A percentile compares a stretch with the other conserved stretches of the same genome.
These are phyloP conservation scores for Corynorhinus townsendii DNA, from an alignment of 2,113 vertebrate genomes.

Conservation along the genomic window DNA sequence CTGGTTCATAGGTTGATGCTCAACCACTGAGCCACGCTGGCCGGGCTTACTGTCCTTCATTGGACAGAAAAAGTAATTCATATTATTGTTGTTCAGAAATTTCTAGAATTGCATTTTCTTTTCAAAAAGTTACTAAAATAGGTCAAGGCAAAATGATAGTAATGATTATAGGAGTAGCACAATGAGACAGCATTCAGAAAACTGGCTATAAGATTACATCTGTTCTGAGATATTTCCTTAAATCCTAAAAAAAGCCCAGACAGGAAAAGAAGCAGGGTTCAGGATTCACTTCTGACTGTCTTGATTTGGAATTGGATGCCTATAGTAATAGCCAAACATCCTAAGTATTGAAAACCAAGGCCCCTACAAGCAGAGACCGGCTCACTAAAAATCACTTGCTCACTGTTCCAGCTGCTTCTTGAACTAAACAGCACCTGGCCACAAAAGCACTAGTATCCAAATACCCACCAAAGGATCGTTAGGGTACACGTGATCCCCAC, in stretches of 20 bases:
- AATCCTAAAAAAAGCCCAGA: neutral
- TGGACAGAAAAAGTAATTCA: neutral
- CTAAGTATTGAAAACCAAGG: neutral
- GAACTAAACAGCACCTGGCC: neutral
- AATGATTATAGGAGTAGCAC: neutral
- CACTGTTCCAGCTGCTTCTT: slow-evolving; percentile 18
- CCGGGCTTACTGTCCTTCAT: no score
- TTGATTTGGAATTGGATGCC: neutral
- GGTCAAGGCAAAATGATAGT: slow-evolving; percentile 19
- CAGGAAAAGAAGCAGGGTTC: neutral
- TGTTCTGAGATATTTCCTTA: neutral
- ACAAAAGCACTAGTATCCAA: neutral
- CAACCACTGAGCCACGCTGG: no score
- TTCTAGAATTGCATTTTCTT: neutral
- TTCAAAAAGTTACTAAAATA: neutral
- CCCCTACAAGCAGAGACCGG: neutral
- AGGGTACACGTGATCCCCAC: neutral
- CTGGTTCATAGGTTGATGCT: no score
- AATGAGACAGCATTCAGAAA: neutral
- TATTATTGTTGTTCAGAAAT: neutral
- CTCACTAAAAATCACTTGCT: neutral
- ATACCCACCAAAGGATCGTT: neutral
- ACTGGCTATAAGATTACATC: neutral
- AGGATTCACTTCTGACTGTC: neutral
- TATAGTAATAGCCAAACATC: neutral